Evolutionary conservation across 2,797 vertebrate species (phyloP), one percentile per base, ranked within the genome.

Genomic region (Megaceryle alcyon): DNA sequence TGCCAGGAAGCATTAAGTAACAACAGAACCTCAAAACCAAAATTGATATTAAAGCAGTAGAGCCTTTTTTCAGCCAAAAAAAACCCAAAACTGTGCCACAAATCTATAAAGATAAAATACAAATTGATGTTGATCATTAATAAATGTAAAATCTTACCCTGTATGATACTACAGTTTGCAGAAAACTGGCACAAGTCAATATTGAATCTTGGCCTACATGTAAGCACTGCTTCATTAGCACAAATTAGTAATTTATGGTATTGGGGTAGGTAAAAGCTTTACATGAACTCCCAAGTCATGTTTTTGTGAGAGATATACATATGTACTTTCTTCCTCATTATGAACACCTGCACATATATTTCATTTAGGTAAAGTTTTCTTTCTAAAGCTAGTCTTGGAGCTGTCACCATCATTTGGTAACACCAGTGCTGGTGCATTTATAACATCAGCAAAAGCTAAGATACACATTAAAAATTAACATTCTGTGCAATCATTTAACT

Each of bases 181-280:
- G 20, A 86, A 87, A 57, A 86, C 7, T 48, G 18, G 29, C 66
- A 88, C 49, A 91, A 77, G 28, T n/a, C 31, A 79, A 10, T 49
- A 91, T 86, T 87, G 81, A 78, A 94, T 79, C 82, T 91, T 90
- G 72, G 54, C 66, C 90, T 92, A 84, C n/a, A 84, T 76, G 46
- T 17, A 87, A 75, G 25, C 5, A 63, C 49, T 19, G 35, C 35
- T 72, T 82, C 18, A 56, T 25, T 73, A 63, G 56, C 43, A 66
- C 19, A 66, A 48, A 79, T 33, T 9, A 63, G 7, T 79, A 84
- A 63, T 26, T 79, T 66, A 44, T 46, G 9, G 33, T 61, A 60
- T 10, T 16, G 39, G 17, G 26, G 33, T 63, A 88, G 31, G 9
- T 57, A 17, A 9, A 78, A 81, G 65, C 15, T 65, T 66, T 63